Evolutionary conservation across 2,113 vertebrate species (phyloP).

Genomic region (Dicerorhinus sumatrensis): DNA sequence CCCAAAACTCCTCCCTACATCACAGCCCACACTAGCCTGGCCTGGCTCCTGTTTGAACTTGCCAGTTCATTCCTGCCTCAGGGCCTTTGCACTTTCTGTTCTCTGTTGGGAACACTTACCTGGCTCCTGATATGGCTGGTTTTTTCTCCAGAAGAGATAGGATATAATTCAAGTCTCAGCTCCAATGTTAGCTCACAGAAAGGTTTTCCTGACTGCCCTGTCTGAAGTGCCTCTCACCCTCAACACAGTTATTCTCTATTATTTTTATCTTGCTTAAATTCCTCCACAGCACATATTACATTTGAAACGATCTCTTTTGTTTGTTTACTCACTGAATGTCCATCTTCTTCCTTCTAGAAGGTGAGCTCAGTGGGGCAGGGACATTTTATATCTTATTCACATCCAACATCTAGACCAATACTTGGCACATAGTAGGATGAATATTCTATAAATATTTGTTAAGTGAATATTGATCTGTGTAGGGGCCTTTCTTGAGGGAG

Average conservation of each 20-base stretch:
- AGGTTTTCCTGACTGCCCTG: accelerated
- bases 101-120: not conserved
- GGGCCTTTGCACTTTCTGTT: not conserved
- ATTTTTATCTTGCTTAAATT: not conserved
- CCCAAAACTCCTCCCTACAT: accelerated
- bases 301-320: not conserved
- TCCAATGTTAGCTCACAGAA: not conserved
- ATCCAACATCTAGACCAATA: too few species aligned
- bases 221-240: too few species aligned
- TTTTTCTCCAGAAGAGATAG: not conserved
- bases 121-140: not conserved
- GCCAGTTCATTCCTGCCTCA: not conserved
- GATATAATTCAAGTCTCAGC: not conserved
- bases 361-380: too few species aligned
- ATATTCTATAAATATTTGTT: too few species aligned
- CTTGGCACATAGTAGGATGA: too few species aligned
- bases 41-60: not conserved
- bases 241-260: not conserved
- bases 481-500: not conserved
- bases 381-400: not conserved
- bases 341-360: not conserved
- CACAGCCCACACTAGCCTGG: too few species aligned
- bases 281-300: not conserved
- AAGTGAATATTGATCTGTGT: too few species aligned
- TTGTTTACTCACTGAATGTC: not conserved